Evolutionary conservation across 2,797 vertebrate genomes (phyloP).

Genomic region (Aplochiton taeniatus): DNA sequence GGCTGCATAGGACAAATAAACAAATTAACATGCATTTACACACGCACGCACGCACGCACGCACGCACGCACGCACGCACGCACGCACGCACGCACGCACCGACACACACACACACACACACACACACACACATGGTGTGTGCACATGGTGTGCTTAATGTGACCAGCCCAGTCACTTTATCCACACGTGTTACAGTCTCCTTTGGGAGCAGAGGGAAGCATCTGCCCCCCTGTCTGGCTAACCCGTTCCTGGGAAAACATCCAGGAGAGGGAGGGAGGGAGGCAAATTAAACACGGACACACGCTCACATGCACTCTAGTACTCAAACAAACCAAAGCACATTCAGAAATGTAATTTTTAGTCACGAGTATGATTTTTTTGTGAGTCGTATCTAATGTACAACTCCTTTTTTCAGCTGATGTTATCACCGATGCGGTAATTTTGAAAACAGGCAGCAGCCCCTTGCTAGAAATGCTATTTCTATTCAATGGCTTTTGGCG

Average conservation of each 20-base stretch:
- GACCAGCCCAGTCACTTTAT: slow-evolving; percentile 66
- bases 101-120: slow-evolving; percentile 44
- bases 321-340: slow-evolving; percentile 6
- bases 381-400: too few species aligned
- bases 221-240: slow-evolving; percentile 63
- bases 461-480: too few species aligned
- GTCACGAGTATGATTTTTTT: too few species aligned
- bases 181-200: slow-evolving; percentile 70
- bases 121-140: slow-evolving; percentile 25
- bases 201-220: slow-evolving; percentile 73
- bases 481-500: too few species aligned
- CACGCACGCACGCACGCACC: slow-evolving; percentile 37
- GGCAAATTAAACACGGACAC: not conserved
- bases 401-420: too few species aligned
- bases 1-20: slow-evolving; percentile 36
- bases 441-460: too few species aligned
- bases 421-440: too few species aligned
- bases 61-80: slow-evolving; percentile 13
- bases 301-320: not conserved
- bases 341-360: too few species aligned
- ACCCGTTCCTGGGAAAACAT: slow-evolving; percentile 59
- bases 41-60: slow-evolving; percentile 1
- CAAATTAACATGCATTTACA: not conserved
- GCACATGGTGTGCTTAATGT: slow-evolving; percentile 80
- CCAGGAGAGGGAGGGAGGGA: slow-evolving; percentile 46